Conservation (phyloP, 2,113 vertebrate genomes). For the Aegotheles bennettii region DNA sequence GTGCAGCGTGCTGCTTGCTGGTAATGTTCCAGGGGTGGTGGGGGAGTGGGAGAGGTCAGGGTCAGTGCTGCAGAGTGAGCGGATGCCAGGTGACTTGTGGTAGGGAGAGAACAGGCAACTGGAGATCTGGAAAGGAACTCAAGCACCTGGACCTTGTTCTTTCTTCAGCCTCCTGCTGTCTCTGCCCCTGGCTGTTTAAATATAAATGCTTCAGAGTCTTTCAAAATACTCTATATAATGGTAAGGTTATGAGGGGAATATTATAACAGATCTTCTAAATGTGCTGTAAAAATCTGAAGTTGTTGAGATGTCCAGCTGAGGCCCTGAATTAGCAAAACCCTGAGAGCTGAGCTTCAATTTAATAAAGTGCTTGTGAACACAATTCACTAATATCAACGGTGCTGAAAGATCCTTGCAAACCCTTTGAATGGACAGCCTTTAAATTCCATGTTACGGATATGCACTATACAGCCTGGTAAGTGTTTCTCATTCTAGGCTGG, state of each 20-base stretch:
- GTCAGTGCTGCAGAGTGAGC: background rate
- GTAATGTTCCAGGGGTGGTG: rapidly evolving
- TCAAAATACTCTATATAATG: background rate
- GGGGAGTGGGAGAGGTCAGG: background rate
- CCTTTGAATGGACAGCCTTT: background rate
- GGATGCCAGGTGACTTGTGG: background rate
- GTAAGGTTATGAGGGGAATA: background rate
- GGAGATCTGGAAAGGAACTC: background rate
- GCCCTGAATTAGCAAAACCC: background rate
- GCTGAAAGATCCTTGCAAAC: background rate
- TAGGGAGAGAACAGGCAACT: background rate
- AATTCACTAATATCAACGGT: background rate
- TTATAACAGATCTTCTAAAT: background rate
- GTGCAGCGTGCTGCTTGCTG: background rate
- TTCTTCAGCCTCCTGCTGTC: background rate
- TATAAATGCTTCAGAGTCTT: background rate
- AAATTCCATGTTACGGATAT: background rate
- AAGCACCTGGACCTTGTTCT: background rate
- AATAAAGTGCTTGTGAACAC: background rate
- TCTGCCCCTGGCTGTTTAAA: background rate
- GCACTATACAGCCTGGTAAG: too few species aligned
- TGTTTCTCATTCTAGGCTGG: background rate
- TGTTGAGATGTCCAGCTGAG: background rate
- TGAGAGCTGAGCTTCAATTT: background rate
- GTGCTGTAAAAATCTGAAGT: background rate